Base-by-base conservation (phyloP, 2,113 vertebrate genomes). In the Lathamus discolor region DNA sequence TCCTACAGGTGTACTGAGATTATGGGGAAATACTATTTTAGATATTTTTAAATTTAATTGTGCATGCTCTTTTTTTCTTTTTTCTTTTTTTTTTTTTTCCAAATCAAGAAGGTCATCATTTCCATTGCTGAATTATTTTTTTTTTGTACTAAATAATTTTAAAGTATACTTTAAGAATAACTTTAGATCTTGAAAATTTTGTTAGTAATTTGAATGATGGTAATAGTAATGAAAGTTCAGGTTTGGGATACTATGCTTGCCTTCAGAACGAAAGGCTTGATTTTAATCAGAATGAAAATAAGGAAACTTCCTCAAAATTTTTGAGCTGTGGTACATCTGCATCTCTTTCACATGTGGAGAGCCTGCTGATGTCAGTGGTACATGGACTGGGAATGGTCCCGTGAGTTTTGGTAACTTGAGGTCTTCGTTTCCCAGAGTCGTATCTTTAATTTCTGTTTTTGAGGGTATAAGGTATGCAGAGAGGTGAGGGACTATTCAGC, bases 211-310 rank as follows among this genome's bases (percentile, higher is more conserved):
- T 83, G 28, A 78, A 27, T 70, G 5, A 41, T 72, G 9, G 13
- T 41, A 48, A 44, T 24, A 89, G 39, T 73, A 81, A 44, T 39
- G 3, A 4, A 70, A 70, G 6, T 23, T 4, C 22, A 44, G 9
- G 4, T 67, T 83, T 82, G n/a, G 9, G 25, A 41, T 74, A 74
- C 44, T 37, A n/a, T 10, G 5, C 23, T 70, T 83, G 22, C 20
- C 41, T 93, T 90, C 27, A 86, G 84, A 92, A 74, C 62, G 24
- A 66, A 76, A 82, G 27, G 10, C 35, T 88, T 0, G 2, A 6
- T 61, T 94, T 35, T 84, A 87, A 80, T 54, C 17, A 84, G 25
- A 82, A 79, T 68, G 63, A 69, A 67, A 72, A 19, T 70, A 73
- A 63, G n/a, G 81, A 75, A 75, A 64, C 16, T 74, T 86, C 31